Base-by-base conservation (phyloP, 1,140 invertebrate genomes). In the Penaeus chinensis region DNA sequence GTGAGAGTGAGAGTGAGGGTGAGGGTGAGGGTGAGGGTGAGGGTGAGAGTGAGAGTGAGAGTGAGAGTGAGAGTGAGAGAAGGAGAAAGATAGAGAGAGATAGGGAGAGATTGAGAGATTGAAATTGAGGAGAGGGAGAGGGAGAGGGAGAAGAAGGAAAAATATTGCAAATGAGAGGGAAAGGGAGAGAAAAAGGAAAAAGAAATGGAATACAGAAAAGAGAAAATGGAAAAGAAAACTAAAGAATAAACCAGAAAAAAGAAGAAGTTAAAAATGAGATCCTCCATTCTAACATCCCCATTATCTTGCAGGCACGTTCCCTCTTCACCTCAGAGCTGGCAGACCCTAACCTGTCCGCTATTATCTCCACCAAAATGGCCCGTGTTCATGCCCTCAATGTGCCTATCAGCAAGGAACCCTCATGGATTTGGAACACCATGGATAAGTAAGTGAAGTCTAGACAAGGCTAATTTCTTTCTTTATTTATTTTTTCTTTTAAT, bases 371-470 rank as follows among this genome's bases (percentile, higher is more conserved):
- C 91, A 98, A 98, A 93, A 96, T 99, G 95, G 97, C 97, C 0
- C 94, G 95, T 89, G 96, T 99, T 89, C 98, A 99, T 91, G 94
- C 93, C 22, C 95, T 99, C 93, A 96, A 98, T 92, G 96, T 99
- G 89, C 98, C 98, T 0, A 95, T 99, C 87, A 97, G 95, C 84
- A 99, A 99, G 93, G 96, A 98, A 90, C 97, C 98, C 3, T 95
- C 95, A 47, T 99, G 97, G 97, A 92, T 99, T 0, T 98, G 96
- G 96, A 96, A 97, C 89, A 98, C 96, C 1, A 96, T 98, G 93
- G 82, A 91, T 69, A 92, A 82, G 90, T 90, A 63, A 76, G 88
- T 20, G 18, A 79, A 5, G 16, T 20, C 10, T 24, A n/a, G 13
- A 19, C 20, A 37, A 18, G 22, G 27, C 71, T 74, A 61, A 19